phyloP scores from a whole-genome alignment of 2,888 invertebrate genomes.

The Dyspetes luteomarginatus region DNA sequence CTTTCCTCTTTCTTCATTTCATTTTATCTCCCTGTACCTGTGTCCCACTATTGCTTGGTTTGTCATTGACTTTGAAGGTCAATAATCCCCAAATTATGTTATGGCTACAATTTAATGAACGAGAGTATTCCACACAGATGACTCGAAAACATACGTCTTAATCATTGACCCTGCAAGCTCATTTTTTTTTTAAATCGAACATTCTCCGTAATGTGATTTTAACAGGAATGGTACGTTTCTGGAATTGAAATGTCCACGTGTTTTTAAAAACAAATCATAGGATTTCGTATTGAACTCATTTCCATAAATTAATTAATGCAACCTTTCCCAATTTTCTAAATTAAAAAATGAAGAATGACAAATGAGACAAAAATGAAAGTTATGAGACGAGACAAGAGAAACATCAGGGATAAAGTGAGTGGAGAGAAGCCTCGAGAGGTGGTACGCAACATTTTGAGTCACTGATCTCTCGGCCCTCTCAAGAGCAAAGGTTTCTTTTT shows the following conservation, averaged over 20 bases:
- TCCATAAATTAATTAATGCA: too few species aligned
- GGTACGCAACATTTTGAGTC: conserved; percentile 59
- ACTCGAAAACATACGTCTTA: background rate
- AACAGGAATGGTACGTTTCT: too few species aligned
- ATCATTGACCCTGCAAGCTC: background rate
- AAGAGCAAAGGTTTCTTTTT: conserved; percentile 19
- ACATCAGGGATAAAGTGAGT: background rate
- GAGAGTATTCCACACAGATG: background rate
- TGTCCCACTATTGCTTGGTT: background rate
- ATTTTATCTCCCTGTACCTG: conserved; percentile 10
- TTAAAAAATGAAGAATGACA: too few species aligned
- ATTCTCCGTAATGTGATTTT: background rate
- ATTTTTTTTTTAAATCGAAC: background rate
- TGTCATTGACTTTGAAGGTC: conserved; percentile 16
- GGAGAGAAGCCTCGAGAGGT: conserved; percentile 46
- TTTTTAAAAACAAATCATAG: too few species aligned
- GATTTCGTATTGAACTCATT: too few species aligned
- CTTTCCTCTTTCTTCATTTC: conserved; percentile 13
- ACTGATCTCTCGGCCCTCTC: conserved; percentile 53
- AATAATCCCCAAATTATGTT: conserved; percentile 31
- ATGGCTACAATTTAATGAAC: conserved; percentile 18
- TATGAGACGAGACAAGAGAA: conserved; percentile 6
- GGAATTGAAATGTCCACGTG: too few species aligned
- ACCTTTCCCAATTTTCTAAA: too few species aligned
- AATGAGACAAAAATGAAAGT: too few species aligned